Conservation (phyloP, 2,113 vertebrate species). For the Vicugna pacos region DNA sequence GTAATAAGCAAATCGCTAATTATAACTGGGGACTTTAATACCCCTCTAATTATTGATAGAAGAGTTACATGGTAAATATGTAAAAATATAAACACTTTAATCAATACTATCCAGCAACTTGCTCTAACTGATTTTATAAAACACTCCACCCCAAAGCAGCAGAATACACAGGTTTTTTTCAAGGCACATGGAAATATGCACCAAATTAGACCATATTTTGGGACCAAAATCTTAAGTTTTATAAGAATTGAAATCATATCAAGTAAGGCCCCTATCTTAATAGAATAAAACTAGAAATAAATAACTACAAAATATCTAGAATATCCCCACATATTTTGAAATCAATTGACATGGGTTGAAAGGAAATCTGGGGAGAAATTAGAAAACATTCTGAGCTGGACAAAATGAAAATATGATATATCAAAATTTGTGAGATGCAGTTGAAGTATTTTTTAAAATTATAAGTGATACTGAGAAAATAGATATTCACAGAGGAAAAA, state of each 20-base stretch:
- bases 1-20: not conserved
- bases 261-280: not conserved
- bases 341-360: not conserved
- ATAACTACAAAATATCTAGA: not conserved
- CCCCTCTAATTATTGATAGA: not conserved
- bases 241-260: not conserved
- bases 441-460: not conserved
- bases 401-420: not conserved
- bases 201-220: not conserved
- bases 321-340: not conserved
- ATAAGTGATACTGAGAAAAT: not conserved
- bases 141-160: not conserved
- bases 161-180: not conserved
- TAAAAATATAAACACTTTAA: not conserved
- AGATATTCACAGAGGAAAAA: not conserved
- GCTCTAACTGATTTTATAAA: not conserved
- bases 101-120: not conserved
- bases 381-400: not conserved
- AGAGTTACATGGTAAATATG: not conserved
- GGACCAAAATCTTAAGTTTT: not conserved
- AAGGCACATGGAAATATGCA: not conserved
- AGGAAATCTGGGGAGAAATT: not conserved
- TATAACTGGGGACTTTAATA: not conserved
- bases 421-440: not conserved
- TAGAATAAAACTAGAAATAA: not conserved